Percentiles rank a stretch among this genome's conserved stretches.
phyloP scores from a whole-genome alignment of 2,113 vertebrate species.

The Rostratula benghalensis region DNA sequence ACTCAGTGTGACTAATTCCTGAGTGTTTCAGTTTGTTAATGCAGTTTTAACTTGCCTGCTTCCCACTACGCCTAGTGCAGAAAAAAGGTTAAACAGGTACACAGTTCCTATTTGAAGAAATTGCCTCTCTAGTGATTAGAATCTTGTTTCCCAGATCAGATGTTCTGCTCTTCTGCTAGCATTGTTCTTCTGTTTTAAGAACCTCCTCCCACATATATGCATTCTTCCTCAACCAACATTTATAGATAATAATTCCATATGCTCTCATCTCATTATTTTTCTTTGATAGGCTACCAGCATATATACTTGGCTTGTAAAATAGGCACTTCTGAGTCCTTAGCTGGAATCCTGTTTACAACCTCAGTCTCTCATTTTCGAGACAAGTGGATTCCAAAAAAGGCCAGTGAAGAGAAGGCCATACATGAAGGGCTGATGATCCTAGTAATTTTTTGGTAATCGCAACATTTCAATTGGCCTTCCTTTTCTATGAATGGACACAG shows the following conservation, averaged over 20 bases:
- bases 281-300: neutral
- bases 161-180: neutral
- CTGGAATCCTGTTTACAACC: neutral
- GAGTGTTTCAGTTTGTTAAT: neutral
- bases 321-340: neutral
- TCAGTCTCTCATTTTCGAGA: neutral
- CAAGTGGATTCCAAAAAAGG: neutral
- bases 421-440: neutral
- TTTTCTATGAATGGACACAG: neutral
- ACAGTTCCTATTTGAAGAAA: neutral
- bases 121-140: neutral
- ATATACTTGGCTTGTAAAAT: neutral
- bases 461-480: neutral
- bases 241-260: neutral
- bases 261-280: neutral
- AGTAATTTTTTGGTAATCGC: neutral
- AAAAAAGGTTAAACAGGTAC: neutral
- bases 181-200: constrained; percentile 2
- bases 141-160: neutral
- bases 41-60: neutral
- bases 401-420: neutral
- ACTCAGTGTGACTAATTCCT: neutral
- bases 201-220: neutral
- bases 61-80: neutral
- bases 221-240: neutral